A percentile compares a stretch with the other conserved stretches of the same genome.
These are phyloP conservation scores for Apus apus DNA, from an alignment of 2,113 vertebrate species.

Conservation along the genomic window DNA sequence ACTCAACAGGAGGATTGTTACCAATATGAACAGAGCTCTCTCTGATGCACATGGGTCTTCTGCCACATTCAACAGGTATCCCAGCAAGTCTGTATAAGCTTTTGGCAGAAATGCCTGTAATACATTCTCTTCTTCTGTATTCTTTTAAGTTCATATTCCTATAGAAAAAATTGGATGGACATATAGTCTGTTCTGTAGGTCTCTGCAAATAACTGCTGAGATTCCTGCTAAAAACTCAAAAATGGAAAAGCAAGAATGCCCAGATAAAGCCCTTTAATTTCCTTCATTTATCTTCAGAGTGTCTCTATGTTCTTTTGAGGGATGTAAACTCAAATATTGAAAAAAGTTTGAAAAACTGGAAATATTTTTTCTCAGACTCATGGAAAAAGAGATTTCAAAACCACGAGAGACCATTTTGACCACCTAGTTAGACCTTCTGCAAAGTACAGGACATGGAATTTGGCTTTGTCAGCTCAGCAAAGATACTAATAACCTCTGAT, in stretches of 20 bases:
- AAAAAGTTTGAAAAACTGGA: background rate
- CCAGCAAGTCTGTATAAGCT: slow-evolving; percentile 4
- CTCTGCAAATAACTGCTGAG: background rate
- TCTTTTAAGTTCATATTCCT: background rate
- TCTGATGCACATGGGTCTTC: background rate
- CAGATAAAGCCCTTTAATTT: background rate
- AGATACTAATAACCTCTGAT: background rate
- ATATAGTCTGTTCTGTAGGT: background rate
- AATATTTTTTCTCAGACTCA: background rate
- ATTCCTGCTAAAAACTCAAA: slow-evolving; percentile 1
- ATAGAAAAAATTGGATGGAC: background rate
- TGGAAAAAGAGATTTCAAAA: background rate
- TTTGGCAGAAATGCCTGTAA: slow-evolving; percentile 6
- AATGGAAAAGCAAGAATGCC: background rate
- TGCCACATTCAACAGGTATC: background rate
- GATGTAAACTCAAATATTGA: background rate
- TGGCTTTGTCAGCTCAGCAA: background rate
- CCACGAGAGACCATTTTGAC: background rate
- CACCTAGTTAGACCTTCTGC: background rate
- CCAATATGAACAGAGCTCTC: background rate
- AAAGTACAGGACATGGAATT: background rate
- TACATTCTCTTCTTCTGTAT: background rate
- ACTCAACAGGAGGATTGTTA: background rate
- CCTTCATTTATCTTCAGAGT: background rate
- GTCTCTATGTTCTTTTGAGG: background rate